phyloP scores from a whole-genome alignment of 1,140 invertebrate species.

The Drosophila ercepeae region DNA sequence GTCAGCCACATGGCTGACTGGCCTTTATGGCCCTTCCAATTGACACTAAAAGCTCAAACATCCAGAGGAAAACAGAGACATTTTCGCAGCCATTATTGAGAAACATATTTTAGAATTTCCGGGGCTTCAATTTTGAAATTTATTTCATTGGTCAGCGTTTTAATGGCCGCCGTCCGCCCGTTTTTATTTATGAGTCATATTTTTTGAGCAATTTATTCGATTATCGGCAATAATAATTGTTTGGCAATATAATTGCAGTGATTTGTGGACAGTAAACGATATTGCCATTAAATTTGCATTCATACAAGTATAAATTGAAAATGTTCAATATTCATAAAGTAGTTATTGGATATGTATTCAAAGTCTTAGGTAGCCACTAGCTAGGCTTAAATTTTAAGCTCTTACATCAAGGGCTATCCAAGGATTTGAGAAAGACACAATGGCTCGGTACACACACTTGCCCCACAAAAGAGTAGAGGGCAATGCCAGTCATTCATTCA shows the following conservation, averaged over 20 bases:
- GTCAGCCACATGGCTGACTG: slow-evolving; percentile 31
- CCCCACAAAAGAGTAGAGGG: slow-evolving; percentile 18
- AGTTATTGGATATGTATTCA: neutral
- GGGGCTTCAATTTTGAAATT: slow-evolving; percentile 22
- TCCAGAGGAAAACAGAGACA: slow-evolving; percentile 13
- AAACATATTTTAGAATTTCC: slow-evolving; percentile 27
- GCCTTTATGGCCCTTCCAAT: slow-evolving; percentile 41
- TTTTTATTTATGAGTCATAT: slow-evolving; percentile 1
- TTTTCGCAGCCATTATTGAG: slow-evolving; percentile 1
- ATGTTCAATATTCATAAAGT: neutral
- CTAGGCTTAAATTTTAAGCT: slow-evolving; percentile 33
- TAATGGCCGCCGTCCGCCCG: slow-evolving; percentile 2
- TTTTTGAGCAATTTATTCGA: neutral
- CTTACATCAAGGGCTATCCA: slow-evolving; percentile 24
- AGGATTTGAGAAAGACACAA: slow-evolving; percentile 35
- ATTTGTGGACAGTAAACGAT: neutral
- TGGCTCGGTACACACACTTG: slow-evolving; percentile 27
- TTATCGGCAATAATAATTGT: slow-evolving; percentile 12
- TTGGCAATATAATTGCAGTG: neutral
- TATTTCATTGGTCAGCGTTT: slow-evolving; percentile 18
- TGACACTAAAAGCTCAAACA: slow-evolving; percentile 42
- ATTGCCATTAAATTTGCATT: neutral
- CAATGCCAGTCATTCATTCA: slow-evolving; percentile 46
- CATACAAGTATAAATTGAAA: neutral
- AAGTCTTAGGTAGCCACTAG: neutral